Evolutionary conservation across 2,113 vertebrate species (phyloP).

Genomic region (Stigmatopora nigra): DNA sequence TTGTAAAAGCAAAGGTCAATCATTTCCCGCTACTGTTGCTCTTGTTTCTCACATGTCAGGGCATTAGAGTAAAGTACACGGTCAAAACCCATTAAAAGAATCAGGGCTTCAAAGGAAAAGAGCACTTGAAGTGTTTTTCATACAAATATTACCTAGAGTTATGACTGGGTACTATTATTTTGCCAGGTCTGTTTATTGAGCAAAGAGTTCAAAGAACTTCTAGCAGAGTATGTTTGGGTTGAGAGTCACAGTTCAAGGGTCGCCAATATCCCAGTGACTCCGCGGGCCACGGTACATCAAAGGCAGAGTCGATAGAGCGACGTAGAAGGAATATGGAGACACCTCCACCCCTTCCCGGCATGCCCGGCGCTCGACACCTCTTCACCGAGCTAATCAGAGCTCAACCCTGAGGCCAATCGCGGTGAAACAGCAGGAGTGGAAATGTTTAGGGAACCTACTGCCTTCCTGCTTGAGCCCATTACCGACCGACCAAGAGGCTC

Average conservation of each 20-base stretch:
- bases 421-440: slow-evolving; percentile 58
- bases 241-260: slow-evolving; percentile 53
- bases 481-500: slow-evolving; percentile 25
- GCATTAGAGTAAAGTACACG: too few species aligned
- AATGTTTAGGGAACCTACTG: slow-evolving; percentile 70
- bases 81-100: too few species aligned
- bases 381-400: slow-evolving; percentile 32
- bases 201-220: slow-evolving; percentile 45
- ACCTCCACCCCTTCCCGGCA: slow-evolving; percentile 45
- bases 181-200: slow-evolving; percentile 4
- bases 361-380: slow-evolving; percentile 40
- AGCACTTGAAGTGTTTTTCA: neutral
- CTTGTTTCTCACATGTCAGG: too few species aligned
- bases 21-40: too few species aligned
- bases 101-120: too few species aligned
- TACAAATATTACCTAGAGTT: neutral
- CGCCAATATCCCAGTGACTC: slow-evolving; percentile 36
- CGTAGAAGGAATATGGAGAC: slow-evolving; percentile 37
- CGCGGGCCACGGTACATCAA: slow-evolving; percentile 52
- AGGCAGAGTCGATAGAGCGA: slow-evolving; percentile 36
- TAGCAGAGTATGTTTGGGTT: slow-evolving; percentile 38
- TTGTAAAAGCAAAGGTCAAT: too few species aligned
- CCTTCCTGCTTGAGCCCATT: slow-evolving; percentile 64
- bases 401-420: slow-evolving; percentile 39
- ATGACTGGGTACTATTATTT: neutral